Evolutionary conservation across 2,888 invertebrate species (phyloP), one percentile per base, ranked within the genome.

Genomic region (Xylota sylvarum): DNA sequence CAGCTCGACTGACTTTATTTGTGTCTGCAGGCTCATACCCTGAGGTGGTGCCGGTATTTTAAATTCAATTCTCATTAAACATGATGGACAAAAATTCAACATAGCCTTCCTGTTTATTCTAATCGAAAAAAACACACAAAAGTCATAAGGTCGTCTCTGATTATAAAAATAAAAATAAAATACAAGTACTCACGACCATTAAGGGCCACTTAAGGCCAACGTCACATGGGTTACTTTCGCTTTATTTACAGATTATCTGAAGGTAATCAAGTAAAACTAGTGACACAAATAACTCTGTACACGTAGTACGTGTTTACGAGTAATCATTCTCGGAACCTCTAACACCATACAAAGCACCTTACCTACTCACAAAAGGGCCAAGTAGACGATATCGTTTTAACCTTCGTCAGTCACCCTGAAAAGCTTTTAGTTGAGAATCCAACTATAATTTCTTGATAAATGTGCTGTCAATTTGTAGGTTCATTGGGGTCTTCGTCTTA

Each of bases 371-470:
- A 23, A 23, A 52, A 32, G 19, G 52, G 50, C 56, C 35, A 64
- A 19, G n/a, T 2, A 65, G 50, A 14, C 19, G 17, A 62, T 35
- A 62, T 3, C 17, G 35, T 46, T 50, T 35, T 19, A 60, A 72
- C 72, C 72, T 72, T 46, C 72, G 37, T 2, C 1, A 37, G 50
- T 62, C 62, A 10, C 62, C 30, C 37, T 52, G 43, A 35, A 64
- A 23, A 32, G 32, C 32, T 32, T 32, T 37, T 14, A 19, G 27
- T 73, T 52, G 50, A 48, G 48, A 19, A 19, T 5, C 17, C 19
- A 48, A 17, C 46, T 17, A 17, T 48, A 7, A 48, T 48, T 48
- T 7, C 9, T 7, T 17, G 6, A 17, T 46, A 17, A 14, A 46
- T 6, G 40, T 37, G 7, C 17, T 27, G 37, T 27, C 27, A 40